Base-by-base conservation (phyloP, 2,888 invertebrate genomes). In the Barypeithes pellucidus region DNA sequence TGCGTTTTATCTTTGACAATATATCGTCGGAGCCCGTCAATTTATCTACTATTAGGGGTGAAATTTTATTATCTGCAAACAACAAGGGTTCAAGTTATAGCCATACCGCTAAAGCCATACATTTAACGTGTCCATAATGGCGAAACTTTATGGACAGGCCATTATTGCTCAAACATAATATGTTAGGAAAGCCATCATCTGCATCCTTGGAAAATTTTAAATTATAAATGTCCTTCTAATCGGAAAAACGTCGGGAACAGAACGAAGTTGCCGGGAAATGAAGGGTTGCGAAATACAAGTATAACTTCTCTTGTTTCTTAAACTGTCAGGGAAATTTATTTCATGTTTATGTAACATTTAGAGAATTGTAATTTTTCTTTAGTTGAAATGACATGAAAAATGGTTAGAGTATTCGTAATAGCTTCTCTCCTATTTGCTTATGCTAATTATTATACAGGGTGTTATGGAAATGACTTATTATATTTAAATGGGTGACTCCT, bases 211-310 rank as follows among this genome's bases (percentile, higher is more conserved):
- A 61, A 61, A 54, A 29, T 8, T 54, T n/a, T 52, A 67, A 59
- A 59, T 59, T 41, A 67, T 67, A 67, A 43, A 67, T 22, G 67
- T 59, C 2, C 24, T 45, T 54, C 63, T 70, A 70, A 70, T 70
- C 62, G 70, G 41, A 54, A 70, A 70, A 70, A 43, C 47, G 70
- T 70, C 63, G 7, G 12, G 29, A 39, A 18, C 70, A 69, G 61
- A 62, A 39, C 14, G 16, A 60, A 20, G 43, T 36, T 36, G 45
- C 45, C 7, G 68, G 20, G 22, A 43, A 70, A 70, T 63, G 14
- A 54, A 39, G 62, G 70, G 62, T 70, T 70, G 45, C 18, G 36
- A 33, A 24, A 9, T 5, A 14, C 41, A 41, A 43, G 22, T 16
- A 67, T 59, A 67, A 67, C 22, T 36, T 67, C 57, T 59, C 43